Evolutionary conservation across 2,797 vertebrate species (phyloP).

Genomic region (Pangasius macronema): DNA sequence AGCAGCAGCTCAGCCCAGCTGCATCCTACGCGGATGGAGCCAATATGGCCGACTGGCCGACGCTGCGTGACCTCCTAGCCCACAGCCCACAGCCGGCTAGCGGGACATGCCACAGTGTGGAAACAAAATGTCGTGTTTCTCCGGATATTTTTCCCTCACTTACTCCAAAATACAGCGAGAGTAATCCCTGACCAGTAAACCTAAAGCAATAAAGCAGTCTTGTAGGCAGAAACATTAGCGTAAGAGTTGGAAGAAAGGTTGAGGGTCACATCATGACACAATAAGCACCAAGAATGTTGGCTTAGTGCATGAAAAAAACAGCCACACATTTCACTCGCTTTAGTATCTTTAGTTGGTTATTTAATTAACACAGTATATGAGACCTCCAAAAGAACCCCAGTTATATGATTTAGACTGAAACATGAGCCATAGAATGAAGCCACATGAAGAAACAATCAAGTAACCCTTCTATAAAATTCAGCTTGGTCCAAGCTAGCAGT

Average conservation of each 20-base stretch:
- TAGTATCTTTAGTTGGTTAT: not conserved
- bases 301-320: not conserved
- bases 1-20: conserved; percentile 48
- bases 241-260: not conserved
- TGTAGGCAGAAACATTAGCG: not conserved
- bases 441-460: not conserved
- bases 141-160: accelerated
- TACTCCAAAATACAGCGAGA: not conserved
- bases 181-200: not conserved
- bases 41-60: conserved; percentile 35
- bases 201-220: not conserved
- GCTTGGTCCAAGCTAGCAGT: not conserved
- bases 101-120: not conserved
- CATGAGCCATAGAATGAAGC: not conserved
- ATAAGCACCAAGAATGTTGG: not conserved
- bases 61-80: not conserved
- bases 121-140: not conserved
- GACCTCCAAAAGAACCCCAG: not conserved
- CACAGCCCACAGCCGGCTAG: conserved; percentile 7
- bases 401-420: not conserved
- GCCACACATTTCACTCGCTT: not conserved
- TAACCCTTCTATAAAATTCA: not conserved
- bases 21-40: conserved; percentile 55
- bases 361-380: not conserved
- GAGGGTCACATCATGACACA: not conserved